Evolutionary conservation across 37 sponge, comb jelly and placozoan species (phyloP), one percentile per base, ranked within the genome.

Genomic region (Hormiphora californensis): DNA sequence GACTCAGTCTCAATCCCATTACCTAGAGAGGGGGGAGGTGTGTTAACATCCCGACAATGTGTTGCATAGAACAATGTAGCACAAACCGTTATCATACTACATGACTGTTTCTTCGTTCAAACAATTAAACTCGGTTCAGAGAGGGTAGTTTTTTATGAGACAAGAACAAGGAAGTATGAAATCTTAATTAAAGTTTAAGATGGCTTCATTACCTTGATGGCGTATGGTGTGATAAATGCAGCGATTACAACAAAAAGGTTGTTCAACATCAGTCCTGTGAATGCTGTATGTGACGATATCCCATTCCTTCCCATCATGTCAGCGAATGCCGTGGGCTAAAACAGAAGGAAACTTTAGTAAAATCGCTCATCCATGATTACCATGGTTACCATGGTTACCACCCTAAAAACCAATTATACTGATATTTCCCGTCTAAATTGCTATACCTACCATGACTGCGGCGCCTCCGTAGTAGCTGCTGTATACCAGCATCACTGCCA

Each of bases 381-480:
- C n/a, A n/a, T n/a, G n/a, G n/a, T 49, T 15, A 57, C 61, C 61
- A 57, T 57, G 61, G 27, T 30, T 21, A 30, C 61, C 4, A 30
- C 61, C 3, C 61, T n/a, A n/a, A n/a, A n/a, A n/a, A n/a, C n/a
- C n/a, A n/a, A n/a, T n/a, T n/a, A n/a, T n/a, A n/a, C n/a, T n/a
- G n/a, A n/a, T n/a, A n/a, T n/a, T n/a, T n/a, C n/a, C n/a, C n/a
- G n/a, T n/a, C n/a, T n/a, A n/a, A n/a, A n/a, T n/a, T n/a, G n/a
- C n/a, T n/a, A n/a, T n/a, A n/a, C n/a, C 15, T 15, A 57, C 61
- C 61, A 57, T 57, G 61, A 57, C 61, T 21, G 61, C 61, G n/a
- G 61, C 61, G 9, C 61, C 61, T 5, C 61, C 61, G 61, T 57
- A 57, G 23, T 57, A 57, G n/a, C 61, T 57, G 61, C 61, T 57